Evolutionary conservation across 2,113 vertebrate species (phyloP).

Genomic region (Gracilinanus agilis): DNA sequence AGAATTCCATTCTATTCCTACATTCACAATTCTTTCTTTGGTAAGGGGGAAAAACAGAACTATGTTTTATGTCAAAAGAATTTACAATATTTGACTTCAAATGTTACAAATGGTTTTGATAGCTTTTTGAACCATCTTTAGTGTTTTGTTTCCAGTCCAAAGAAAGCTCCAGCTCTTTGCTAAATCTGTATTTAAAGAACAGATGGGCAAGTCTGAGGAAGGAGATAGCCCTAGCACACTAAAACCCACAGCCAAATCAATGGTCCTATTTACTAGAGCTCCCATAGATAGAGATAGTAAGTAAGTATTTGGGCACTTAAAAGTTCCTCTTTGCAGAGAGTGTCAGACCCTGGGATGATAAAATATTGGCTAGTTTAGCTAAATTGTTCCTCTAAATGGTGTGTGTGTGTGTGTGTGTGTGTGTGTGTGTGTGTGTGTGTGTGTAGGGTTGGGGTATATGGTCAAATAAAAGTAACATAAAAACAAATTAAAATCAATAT

Average conservation of each 20-base stretch:
- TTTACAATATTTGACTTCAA: neutral
- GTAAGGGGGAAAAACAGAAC: neutral
- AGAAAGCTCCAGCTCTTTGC: constrained; percentile 46
- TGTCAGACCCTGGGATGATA: neutral
- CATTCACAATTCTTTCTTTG: neutral
- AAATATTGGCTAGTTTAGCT: neutral
- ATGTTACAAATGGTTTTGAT: neutral
- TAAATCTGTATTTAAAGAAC: constrained; percentile 52
- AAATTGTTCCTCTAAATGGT: neutral
- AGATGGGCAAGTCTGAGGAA: constrained; percentile 47
- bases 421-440: no score
- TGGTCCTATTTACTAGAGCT: neutral
- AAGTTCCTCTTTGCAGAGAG: neutral
- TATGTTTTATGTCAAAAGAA: neutral
- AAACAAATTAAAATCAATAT: neutral
- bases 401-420: no score
- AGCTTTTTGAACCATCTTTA: neutral
- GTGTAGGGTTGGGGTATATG: neutral
- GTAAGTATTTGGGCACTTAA: neutral
- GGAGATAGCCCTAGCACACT: constrained; percentile 6
- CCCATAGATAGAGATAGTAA: neutral
- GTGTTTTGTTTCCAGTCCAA: neutral
- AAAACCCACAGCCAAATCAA: neutral
- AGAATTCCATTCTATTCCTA: neutral
- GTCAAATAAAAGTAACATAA: neutral